These are phyloP conservation scores for Anser cygnoides DNA, from an alignment of 2,113 vertebrate genomes.

Conservation along the genomic window DNA sequence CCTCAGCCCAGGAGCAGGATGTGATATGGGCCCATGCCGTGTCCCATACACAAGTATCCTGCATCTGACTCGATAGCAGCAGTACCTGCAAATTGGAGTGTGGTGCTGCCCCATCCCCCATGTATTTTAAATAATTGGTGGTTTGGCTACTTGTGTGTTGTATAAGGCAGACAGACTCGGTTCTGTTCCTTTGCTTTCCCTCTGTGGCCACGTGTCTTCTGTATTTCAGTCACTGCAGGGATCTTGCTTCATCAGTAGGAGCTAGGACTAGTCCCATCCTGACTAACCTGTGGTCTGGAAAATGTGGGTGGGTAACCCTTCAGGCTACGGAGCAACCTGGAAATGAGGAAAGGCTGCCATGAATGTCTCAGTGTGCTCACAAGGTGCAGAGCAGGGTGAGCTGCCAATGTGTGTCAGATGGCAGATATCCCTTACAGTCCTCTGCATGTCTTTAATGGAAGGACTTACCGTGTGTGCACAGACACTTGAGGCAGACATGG, in stretches of 20 bases:
- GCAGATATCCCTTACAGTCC: neutral
- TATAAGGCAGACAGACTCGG: neutral
- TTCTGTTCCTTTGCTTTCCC: neutral
- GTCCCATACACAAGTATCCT: rapidly evolving
- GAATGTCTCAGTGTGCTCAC: neutral
- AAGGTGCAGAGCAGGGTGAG: neutral
- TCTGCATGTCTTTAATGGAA: neutral
- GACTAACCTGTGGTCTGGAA: neutral
- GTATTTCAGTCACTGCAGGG: neutral
- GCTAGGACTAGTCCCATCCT: neutral
- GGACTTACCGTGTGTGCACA: neutral
- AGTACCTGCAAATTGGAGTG: neutral
- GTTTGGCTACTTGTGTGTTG: neutral
- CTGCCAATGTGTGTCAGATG: neutral
- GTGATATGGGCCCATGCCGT: rapidly evolving
- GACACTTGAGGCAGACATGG: neutral
- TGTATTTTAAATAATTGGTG: neutral
- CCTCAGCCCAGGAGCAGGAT: neutral
- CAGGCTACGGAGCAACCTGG: neutral
- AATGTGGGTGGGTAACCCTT: neutral
- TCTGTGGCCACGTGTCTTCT: neutral
- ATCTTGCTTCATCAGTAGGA: neutral
- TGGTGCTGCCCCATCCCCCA: neutral
- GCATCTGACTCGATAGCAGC: neutral
- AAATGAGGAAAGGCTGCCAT: neutral